These are phyloP conservation scores for Lophius piscatorius DNA, from an alignment of 2,113 vertebrate genomes.

Conservation along the genomic window DNA sequence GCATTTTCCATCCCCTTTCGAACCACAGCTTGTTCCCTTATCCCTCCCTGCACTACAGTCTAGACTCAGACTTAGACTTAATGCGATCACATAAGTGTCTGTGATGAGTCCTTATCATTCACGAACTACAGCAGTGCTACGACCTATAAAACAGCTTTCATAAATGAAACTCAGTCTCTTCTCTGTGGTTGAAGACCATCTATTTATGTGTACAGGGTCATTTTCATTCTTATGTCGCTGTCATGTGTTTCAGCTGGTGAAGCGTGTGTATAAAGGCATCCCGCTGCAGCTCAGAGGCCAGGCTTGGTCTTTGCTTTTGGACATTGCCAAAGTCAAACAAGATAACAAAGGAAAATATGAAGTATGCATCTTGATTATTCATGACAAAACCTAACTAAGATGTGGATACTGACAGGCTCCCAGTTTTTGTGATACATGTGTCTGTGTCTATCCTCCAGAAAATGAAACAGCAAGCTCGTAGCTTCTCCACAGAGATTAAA, in stretches of 20 bases:
- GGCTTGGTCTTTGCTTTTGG: conserved; percentile 89
- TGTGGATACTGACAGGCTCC: background rate
- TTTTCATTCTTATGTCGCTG: conserved; percentile 9
- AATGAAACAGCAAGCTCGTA: conserved; percentile 90
- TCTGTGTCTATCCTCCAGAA: conserved; percentile 71
- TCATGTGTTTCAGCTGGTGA: conserved; percentile 82
- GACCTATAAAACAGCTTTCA: background rate
- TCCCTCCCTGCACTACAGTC: too few relatives aligned
- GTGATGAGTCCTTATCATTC: conserved; percentile 21
- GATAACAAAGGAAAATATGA: conserved; percentile 89
- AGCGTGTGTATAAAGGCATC: conserved; percentile 92
- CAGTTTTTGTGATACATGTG: background rate
- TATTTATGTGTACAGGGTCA: conserved; percentile 15
- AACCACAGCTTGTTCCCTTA: conserved; percentile 7
- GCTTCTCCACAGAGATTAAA: conserved; percentile 88
- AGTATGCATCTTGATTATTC: conserved; percentile 69
- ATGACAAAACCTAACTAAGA: background rate
- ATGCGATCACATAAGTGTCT: conserved; percentile 10
- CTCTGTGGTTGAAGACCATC: conserved; percentile 11
- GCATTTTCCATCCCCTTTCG: conserved; percentile 47
- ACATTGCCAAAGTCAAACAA: conserved; percentile 84
- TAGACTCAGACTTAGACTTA: too few relatives aligned
- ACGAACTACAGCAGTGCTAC: background rate
- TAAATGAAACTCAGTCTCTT: background rate
- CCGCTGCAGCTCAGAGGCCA: conserved; percentile 91